Evolutionary conservation across 2,797 vertebrate genomes (phyloP), one percentile per base, ranked within the genome.

Genomic region (Onychomys arenicola): DNA sequence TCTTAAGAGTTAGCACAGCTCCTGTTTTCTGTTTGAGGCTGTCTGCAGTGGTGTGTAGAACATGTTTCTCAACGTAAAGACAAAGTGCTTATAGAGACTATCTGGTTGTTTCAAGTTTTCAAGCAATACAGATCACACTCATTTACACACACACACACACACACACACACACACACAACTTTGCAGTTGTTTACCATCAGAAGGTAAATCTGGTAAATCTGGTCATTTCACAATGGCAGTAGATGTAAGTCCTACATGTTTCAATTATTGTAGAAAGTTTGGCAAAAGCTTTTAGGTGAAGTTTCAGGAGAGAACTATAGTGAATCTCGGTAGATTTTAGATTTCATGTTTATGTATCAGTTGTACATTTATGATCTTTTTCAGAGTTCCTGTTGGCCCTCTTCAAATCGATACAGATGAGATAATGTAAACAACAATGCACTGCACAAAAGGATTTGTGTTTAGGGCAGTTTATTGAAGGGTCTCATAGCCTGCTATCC

Each of bases 381-480:
- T 81, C 85, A 73, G 17, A 87, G 19, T 89, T 87, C 29, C 37
- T 55, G 37, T 59, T 91, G 96, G 80, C 84, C 37, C 65, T 95
- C 82, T 95, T 93, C 34, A 67, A 21, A 27, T 77, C 87, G 84
- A 40, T 43, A 12, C 27, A 86, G 85, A 71, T 57, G 40, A 90
- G 55, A 29, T 81, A 63, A 84, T 76, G 2, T 95, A 83, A 94
- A 93, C 83, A 91, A 40, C 46, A 87, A 89, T 87, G 1, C 37
- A 71, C 5, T 80, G 78, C 89, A 32, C 16, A 80, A 37, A 81
- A 89, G 11, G 67, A 32, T 76, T 96, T 95, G 73, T 85, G 34
- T 73, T 94, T 95, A 67, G 13, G 85, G 23, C 73, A 91, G 27
- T 93, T 96, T 95, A 69, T 82, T 94, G 25, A 77, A 91, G 89